A percentile compares a stretch with the other conserved stretches of the same genome.
Conservation (phyloP, 2,797 vertebrate genomes). For the Sebastiscus albofasciatus region DNA sequence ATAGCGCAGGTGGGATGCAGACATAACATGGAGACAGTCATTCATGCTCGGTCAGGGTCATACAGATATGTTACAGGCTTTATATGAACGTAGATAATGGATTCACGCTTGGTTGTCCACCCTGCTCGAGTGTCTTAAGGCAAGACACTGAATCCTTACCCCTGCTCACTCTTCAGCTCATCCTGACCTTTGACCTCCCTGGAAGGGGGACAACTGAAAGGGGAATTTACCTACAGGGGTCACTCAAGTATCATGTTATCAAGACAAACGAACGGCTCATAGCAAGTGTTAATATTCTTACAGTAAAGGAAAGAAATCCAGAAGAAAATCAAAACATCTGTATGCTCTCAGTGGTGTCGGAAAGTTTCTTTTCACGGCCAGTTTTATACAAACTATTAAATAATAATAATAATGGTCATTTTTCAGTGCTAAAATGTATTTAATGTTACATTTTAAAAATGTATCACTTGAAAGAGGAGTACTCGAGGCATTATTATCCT, state of each 20-base stretch:
- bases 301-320: background rate
- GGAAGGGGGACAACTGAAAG: slow-evolving; percentile 5
- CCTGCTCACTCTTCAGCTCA: slow-evolving; percentile 5
- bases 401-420: background rate
- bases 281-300: background rate
- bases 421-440: background rate
- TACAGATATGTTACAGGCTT: slow-evolving; percentile 6
- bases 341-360: no score
- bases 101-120: background rate
- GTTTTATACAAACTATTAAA: background rate
- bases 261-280: background rate
- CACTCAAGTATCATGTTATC: slow-evolving; percentile 31
- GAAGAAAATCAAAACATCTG: background rate
- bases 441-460: background rate
- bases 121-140: slow-evolving; percentile 7
- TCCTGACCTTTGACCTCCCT: slow-evolving; percentile 48
- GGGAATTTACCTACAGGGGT: slow-evolving; percentile 20
- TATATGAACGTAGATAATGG: slow-evolving; percentile 10
- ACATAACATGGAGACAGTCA: background rate
- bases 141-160: slow-evolving; percentile 17
- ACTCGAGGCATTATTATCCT: background rate
- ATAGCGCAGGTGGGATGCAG: slow-evolving; percentile 91
- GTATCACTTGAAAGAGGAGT: background rate
- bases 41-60: background rate
- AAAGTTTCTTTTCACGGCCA: background rate